Evolutionary conservation across 2,888 invertebrate genomes (phyloP).

Genomic region (Callimorpha dominula): DNA sequence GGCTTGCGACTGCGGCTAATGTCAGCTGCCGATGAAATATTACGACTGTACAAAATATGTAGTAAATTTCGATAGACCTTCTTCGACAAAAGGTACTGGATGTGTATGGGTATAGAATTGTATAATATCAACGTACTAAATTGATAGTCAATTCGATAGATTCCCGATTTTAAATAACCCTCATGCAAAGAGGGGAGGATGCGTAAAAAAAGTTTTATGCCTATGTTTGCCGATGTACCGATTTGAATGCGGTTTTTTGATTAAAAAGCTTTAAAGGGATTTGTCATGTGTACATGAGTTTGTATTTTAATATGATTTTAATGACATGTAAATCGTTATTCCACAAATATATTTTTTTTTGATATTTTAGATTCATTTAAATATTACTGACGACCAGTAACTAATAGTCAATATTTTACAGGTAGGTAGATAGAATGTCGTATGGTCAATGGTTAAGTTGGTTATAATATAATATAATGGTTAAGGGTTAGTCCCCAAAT

Average conservation of each 20-base stretch:
- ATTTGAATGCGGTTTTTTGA: no score
- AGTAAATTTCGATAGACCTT: not conserved
- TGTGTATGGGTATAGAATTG: not conserved
- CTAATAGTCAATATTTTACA: not conserved
- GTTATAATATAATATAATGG: no score
- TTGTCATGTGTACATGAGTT: not conserved
- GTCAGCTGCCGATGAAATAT: slow-evolving; percentile 10
- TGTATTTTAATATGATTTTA: no score
- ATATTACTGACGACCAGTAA: not conserved
- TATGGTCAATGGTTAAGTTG: not conserved
- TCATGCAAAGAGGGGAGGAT: no score
- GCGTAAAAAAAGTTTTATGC: not conserved
- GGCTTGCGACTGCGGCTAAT: slow-evolving; percentile 1
- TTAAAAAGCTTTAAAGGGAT: not conserved
- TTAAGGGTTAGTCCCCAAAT: not conserved
- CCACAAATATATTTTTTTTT: not conserved
- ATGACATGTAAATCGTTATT: not conserved
- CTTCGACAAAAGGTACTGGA: not conserved
- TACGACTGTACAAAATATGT: not conserved
- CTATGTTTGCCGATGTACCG: no score
- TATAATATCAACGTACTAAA: not conserved
- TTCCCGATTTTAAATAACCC: no score
- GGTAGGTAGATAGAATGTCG: not conserved
- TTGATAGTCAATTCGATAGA: not conserved
- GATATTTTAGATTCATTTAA: not conserved